Conservation (phyloP, 2,113 vertebrate species). For the Dicerorhinus sumatrensis region DNA sequence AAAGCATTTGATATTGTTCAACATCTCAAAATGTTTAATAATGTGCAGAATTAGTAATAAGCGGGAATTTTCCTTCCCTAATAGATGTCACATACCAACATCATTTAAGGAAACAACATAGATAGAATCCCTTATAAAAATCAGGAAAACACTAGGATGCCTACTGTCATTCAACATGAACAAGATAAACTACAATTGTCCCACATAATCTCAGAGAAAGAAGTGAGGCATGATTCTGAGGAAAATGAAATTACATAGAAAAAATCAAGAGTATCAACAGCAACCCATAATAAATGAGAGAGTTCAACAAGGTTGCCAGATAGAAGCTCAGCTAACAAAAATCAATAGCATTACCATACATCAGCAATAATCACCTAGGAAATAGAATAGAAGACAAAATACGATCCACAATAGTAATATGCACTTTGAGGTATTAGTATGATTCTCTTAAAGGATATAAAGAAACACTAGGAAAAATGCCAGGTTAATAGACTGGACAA, state of each 20-base stretch:
- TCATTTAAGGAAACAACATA: neutral
- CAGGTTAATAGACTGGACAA: neutral
- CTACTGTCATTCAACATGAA: neutral
- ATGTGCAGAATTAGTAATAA: neutral
- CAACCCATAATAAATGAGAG: neutral
- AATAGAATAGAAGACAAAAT: conserved; percentile 40
- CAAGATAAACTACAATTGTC: neutral
- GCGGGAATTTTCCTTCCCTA: neutral
- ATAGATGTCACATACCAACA: neutral
- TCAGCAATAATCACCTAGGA: neutral
- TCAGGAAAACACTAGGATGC: neutral
- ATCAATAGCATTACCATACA: neutral
- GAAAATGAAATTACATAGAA: neutral
- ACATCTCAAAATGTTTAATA: neutral
- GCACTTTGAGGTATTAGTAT: neutral
- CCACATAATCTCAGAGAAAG: neutral
- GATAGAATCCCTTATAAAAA: neutral
- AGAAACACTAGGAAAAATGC: neutral
- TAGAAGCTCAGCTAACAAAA: neutral
- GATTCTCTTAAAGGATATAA: conserved; percentile 2
- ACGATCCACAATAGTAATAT: neutral
- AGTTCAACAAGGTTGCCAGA: neutral
- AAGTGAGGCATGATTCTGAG: neutral
- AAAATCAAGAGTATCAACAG: neutral
- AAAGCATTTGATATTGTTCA: neutral